Percentiles rank a stretch among this genome's conserved stretches.
Conservation (phyloP, 2,113 vertebrate genomes). For the Coracopsis vasa region DNA sequence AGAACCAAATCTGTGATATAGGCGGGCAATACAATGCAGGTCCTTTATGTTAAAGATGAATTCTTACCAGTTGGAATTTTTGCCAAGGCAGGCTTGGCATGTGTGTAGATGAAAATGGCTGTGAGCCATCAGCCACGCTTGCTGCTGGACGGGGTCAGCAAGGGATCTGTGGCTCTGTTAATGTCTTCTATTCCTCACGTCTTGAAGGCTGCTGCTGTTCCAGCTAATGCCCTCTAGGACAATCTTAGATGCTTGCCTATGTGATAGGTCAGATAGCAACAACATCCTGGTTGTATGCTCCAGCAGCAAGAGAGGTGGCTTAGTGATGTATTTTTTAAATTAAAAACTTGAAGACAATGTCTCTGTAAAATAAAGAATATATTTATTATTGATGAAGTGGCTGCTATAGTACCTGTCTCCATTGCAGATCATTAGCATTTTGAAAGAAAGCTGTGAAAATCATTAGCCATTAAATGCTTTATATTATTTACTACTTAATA, state of each 20-base stretch:
- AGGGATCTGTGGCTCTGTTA: conserved; percentile 27
- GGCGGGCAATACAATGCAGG: conserved; percentile 54
- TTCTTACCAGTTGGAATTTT: conserved; percentile 63
- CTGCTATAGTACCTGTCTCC: conserved; percentile 57
- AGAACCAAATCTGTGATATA: conserved; percentile 27
- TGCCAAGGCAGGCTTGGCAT: conserved; percentile 65
- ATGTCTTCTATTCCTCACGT: not conserved
- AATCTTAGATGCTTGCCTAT: conserved; percentile 57
- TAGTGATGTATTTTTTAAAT: conserved; percentile 79
- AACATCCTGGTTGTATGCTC: conserved; percentile 59
- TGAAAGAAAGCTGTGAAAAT: conserved; percentile 59
- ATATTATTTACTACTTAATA: not conserved
- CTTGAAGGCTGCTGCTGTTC: conserved; percentile 53
- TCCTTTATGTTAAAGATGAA: conserved; percentile 66
- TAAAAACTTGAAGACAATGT: conserved; percentile 80
- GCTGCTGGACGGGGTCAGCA: conserved; percentile 50
- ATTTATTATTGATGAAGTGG: conserved; percentile 77
- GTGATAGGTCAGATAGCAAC: conserved; percentile 46
- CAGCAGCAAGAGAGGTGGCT: conserved; percentile 63
- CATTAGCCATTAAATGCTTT: not conserved
- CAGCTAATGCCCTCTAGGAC: conserved; percentile 47
- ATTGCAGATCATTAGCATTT: conserved; percentile 27
- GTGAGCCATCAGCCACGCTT: conserved; percentile 38
- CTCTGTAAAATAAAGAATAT: conserved; percentile 77
- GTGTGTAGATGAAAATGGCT: conserved; percentile 58